Conservation (phyloP, 1,140 invertebrate genomes). For the Drosophila guanche region DNA sequence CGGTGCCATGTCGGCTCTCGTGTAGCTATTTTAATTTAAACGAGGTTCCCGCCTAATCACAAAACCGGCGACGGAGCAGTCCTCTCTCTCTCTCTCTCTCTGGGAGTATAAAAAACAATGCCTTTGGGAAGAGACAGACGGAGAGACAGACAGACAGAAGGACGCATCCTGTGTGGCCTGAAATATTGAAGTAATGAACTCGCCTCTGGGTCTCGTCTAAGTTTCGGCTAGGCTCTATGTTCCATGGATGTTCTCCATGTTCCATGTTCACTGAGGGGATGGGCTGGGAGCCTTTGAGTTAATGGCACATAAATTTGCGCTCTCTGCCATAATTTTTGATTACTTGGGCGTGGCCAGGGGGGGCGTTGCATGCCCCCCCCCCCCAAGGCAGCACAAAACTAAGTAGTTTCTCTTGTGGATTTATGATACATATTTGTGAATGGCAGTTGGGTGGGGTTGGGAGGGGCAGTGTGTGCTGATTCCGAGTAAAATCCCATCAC, state of each 20-base stretch:
- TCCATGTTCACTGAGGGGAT: neutral
- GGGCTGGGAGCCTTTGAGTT: constrained; percentile 57
- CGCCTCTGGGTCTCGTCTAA: constrained; percentile 50
- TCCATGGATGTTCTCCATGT: too few relatives aligned
- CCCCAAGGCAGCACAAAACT: constrained; percentile 41
- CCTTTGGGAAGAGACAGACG: constrained; percentile 11
- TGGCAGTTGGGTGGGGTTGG: constrained; percentile 8
- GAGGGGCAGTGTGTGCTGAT: too few relatives aligned
- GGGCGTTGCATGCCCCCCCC: constrained; percentile 33
- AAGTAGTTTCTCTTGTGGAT: constrained; percentile 50
- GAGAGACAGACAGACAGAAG: constrained; percentile 7
- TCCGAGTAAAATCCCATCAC: too few relatives aligned
- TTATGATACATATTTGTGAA: constrained; percentile 50
- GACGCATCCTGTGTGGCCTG: constrained; percentile 63
- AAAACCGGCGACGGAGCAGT: constrained; percentile 46
- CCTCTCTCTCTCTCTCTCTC: neutral
- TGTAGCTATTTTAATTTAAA: constrained; percentile 80
- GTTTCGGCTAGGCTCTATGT: constrained; percentile 17
- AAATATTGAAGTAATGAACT: constrained; percentile 81
- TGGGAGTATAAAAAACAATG: constrained; percentile 40
- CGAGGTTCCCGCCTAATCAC: constrained; percentile 75
- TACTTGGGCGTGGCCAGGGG: constrained; percentile 60
- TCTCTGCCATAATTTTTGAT: constrained; percentile 75
- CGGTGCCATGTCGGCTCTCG: constrained; percentile 29
- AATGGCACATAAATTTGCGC: constrained; percentile 78